phyloP scores from a whole-genome alignment of 1,140 invertebrate species.

The Aplysia californica region DNA sequence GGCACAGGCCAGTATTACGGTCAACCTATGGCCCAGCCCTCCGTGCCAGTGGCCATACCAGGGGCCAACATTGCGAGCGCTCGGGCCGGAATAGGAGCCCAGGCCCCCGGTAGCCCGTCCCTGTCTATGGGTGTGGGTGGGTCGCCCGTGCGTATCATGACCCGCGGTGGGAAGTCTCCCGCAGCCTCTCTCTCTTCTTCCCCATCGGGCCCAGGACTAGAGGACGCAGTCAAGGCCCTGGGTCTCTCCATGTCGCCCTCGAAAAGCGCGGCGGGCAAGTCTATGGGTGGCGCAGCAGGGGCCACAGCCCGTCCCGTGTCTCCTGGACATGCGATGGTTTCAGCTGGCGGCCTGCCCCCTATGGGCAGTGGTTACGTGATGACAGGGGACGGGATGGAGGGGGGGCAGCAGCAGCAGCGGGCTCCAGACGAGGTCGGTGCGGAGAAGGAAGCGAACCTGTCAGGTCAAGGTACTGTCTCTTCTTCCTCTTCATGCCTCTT shows the following conservation, averaged over 20 bases:
- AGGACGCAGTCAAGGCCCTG: slow-evolving; percentile 24
- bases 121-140: slow-evolving; percentile 7
- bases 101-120: slow-evolving; percentile 3
- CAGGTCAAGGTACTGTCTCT: too few species aligned
- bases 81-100: neutral
- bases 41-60: neutral
- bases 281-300: neutral
- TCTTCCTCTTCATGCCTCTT: too few species aligned
- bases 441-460: too few species aligned
- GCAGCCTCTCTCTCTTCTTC: slow-evolving; percentile 16
- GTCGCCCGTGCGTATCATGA: slow-evolving; percentile 24
- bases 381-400: too few species aligned
- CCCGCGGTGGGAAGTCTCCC: slow-evolving; percentile 15
- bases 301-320: neutral
- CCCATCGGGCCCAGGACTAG: slow-evolving; percentile 20
- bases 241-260: slow-evolving; percentile 22
- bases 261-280: neutral
- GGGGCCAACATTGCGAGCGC: neutral
- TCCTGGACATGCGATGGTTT: too few species aligned
- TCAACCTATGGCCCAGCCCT: neutral
- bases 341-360: neutral
- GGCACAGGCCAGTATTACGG: too few species aligned
- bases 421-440: too few species aligned
- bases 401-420: too few species aligned
- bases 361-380: neutral